Evolutionary conservation across 1,140 invertebrate species (phyloP).

Genomic region (Rhopalosiphum padi): DNA sequence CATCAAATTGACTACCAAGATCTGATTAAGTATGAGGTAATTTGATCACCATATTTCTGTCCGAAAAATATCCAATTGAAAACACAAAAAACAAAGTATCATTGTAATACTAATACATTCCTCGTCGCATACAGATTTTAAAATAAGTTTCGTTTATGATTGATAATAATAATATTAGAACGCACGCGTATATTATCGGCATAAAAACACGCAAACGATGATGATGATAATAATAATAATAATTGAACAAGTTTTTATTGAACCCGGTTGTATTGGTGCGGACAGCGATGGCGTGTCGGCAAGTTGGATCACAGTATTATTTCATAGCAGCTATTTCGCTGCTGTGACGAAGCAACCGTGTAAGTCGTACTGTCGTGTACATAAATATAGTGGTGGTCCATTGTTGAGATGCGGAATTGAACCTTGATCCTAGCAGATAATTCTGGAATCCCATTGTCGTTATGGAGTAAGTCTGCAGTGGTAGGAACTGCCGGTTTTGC

Average conservation of each 20-base stretch:
- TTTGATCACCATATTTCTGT: not conserved
- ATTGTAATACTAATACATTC: not conserved
- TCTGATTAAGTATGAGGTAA: not conserved
- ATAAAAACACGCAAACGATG: not conserved
- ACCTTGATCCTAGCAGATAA: not conserved
- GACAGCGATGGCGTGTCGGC: not conserved
- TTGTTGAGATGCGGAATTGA: not conserved
- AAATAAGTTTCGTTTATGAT: not conserved
- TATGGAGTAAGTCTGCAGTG: not conserved
- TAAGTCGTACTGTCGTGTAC: not conserved
- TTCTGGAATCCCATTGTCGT: not conserved
- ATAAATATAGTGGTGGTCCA: slow-evolving; percentile 8
- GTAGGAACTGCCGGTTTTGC: not conserved
- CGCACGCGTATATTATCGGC: not conserved
- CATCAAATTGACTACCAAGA: not conserved
- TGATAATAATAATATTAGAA: not conserved
- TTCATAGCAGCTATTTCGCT: not conserved
- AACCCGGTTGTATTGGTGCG: not conserved
- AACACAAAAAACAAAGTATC: not conserved
- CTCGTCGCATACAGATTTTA: not conserved
- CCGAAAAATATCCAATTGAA: not conserved
- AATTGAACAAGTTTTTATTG: not conserved
- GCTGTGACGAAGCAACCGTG: not conserved
- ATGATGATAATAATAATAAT: not conserved
- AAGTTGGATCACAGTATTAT: not conserved